A percentile compares a stretch with the other conserved stretches of the same genome.
Conservation (phyloP, 1,140 invertebrate species). For the Bombyx mori region ASM3026992v2 NC_085107.1:14184501-14185000, state of each 20-base stretch:
- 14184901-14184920: slow-evolving; percentile 16
- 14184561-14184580: not conserved
- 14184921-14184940: not conserved
- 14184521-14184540: not conserved
- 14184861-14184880: slow-evolving; percentile 9
- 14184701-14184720: slow-evolving; percentile 27
- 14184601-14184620: too few species aligned
- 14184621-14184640: slow-evolving; percentile 16
- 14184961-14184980: too few species aligned
- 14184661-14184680: slow-evolving; percentile 24
- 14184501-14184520: not conserved
- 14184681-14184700: slow-evolving; percentile 45
- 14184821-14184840: slow-evolving; percentile 31
- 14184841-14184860: slow-evolving; percentile 20
- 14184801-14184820: slow-evolving; percentile 41
- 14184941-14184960: too few species aligned
- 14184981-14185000: too few species aligned
- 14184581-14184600: too few species aligned
- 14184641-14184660: slow-evolving; percentile 15
- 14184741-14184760: slow-evolving; percentile 33
- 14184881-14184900: slow-evolving; percentile 4
- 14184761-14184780: slow-evolving; percentile 51
- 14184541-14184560: not conserved
- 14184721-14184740: slow-evolving; percentile 35
- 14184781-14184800: slow-evolving; percentile 49